Percentiles rank a stretch among this genome's conserved stretches.
Conservation (phyloP, 2,113 vertebrate genomes). For the Coptodon bakossiorum region DNA sequence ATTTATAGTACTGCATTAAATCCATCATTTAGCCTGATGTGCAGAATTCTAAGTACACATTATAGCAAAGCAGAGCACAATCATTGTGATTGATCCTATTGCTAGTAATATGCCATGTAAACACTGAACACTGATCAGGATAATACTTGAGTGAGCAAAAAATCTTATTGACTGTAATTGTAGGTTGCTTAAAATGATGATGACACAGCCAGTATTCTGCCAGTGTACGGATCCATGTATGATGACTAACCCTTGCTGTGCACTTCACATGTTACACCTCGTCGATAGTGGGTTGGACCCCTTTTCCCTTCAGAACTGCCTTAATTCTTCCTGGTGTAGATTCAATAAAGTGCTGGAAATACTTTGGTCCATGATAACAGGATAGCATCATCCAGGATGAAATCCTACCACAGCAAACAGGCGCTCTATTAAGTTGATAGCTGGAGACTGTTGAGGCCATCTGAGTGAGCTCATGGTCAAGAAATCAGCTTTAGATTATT, state of each 20-base stretch:
- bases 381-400: background rate
- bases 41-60: background rate
- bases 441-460: background rate
- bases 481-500: background rate
- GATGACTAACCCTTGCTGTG: background rate
- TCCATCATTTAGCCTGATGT: background rate
- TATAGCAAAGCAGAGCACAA: background rate
- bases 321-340: background rate
- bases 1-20: background rate
- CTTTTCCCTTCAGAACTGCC: background rate
- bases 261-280: background rate
- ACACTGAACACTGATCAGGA: background rate
- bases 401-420: too few species aligned
- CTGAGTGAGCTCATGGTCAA: background rate
- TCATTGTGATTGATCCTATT: background rate
- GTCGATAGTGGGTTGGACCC: background rate
- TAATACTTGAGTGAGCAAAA: background rate
- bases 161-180: background rate
- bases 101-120: background rate
- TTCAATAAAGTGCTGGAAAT: background rate
- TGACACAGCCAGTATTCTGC: background rate
- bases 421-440: background rate
- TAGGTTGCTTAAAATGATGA: background rate
- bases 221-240: background rate
- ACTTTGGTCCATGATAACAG: background rate